Evolutionary conservation across 2,113 vertebrate species (phyloP).

Genomic region (Pomatorhinus ruficollis): DNA sequence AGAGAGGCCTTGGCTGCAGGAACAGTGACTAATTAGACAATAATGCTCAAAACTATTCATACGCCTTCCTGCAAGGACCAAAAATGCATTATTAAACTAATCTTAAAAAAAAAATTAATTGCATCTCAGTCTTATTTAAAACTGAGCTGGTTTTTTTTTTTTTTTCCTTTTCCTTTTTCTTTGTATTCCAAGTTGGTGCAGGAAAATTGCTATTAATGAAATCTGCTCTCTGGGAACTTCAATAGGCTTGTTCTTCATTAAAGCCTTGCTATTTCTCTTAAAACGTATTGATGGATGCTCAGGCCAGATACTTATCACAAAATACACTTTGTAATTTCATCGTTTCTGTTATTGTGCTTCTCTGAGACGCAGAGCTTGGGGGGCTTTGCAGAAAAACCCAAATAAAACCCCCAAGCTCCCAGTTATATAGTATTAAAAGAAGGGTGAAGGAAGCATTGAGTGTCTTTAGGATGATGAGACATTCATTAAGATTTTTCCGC

Average conservation of each 20-base stretch:
- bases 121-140: conserved; percentile 22
- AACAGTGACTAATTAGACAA: conserved; percentile 22
- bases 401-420: conserved; percentile 39
- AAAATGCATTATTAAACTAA: conserved; percentile 9
- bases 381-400: conserved; percentile 33
- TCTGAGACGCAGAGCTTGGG: background rate
- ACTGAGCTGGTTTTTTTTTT: background rate
- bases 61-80: background rate
- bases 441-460: conserved; percentile 65
- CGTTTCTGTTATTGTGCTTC: conserved; percentile 9
- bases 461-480: conserved; percentile 78
- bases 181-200: conserved; percentile 25
- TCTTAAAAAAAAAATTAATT: conserved; percentile 34
- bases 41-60: background rate
- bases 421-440: conserved; percentile 44
- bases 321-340: conserved; percentile 59
- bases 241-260: conserved; percentile 46
- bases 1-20: background rate
- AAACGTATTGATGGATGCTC: conserved; percentile 13
- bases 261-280: conserved; percentile 32
- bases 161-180: background rate
- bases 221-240: conserved; percentile 46
- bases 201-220: conserved; percentile 57
- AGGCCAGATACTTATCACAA: conserved; percentile 12
- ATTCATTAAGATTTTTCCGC: conserved; percentile 79